A percentile compares a stretch with the other conserved stretches of the same genome.
These are phyloP conservation scores for Elysia chlorotica DNA, from an alignment of 1,140 invertebrate genomes.

Conservation along the genomic window DNA sequence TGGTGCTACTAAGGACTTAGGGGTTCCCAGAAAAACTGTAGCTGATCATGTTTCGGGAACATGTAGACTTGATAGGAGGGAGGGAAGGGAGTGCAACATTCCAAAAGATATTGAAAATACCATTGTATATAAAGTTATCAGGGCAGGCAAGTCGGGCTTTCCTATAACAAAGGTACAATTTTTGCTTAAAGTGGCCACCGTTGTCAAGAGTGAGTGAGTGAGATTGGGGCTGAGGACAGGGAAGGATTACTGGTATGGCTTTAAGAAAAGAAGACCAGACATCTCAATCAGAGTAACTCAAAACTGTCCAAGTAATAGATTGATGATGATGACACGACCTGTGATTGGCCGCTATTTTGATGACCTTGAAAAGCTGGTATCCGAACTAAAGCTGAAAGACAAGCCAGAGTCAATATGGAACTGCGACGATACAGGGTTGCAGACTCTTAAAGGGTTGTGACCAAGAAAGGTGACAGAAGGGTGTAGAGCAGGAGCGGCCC, in stretches of 20 bases:
- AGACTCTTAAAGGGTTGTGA: not conserved
- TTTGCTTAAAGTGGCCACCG: not conserved
- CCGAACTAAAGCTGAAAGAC: not conserved
- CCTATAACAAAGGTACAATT: conserved; percentile 5
- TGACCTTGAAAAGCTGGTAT: not conserved
- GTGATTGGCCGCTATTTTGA: not conserved
- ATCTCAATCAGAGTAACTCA: not conserved
- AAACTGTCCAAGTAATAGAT: not conserved
- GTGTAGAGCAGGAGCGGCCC: not conserved
- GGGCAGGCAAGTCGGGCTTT: not conserved
- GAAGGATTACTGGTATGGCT: not conserved
- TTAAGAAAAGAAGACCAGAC: not conserved
- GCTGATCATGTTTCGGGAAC: not conserved
- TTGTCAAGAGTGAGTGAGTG: no score
- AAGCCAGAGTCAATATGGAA: not conserved
- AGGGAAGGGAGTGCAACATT: not conserved
- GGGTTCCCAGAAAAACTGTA: not conserved
- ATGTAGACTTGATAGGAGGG: not conserved
- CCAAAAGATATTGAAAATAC: not conserved
- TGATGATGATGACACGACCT: not conserved
- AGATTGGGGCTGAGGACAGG: not conserved
- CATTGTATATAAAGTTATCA: not conserved
- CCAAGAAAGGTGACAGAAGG: conserved; percentile 2
- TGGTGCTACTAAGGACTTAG: no score
- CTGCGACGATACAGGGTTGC: not conserved